phyloP scores from a whole-genome alignment of 2,113 vertebrate genomes.

The Megaceryle maxima region DNA sequence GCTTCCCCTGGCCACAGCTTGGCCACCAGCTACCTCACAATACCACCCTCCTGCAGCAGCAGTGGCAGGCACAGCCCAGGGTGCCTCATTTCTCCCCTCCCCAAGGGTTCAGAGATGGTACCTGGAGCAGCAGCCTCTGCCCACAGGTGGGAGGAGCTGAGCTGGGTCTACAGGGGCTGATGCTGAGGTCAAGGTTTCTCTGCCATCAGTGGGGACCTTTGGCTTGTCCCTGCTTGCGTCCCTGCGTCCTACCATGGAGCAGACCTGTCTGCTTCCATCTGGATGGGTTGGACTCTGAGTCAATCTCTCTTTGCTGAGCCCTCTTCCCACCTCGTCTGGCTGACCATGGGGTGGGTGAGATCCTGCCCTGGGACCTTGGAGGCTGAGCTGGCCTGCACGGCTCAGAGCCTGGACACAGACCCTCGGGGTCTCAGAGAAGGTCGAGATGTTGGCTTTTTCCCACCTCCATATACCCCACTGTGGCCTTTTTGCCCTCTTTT shows the following conservation, averaged over 20 bases:
- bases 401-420: background rate
- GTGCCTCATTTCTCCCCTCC: background rate
- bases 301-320: background rate
- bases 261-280: background rate
- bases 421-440: background rate
- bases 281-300: accelerated
- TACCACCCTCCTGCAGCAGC: background rate
- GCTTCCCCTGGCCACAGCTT: background rate
- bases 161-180: background rate
- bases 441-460: background rate
- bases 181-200: background rate
- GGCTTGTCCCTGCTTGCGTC: accelerated
- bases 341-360: accelerated
- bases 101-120: background rate
- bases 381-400: background rate
- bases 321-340: background rate
- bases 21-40: accelerated
- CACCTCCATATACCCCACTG: background rate
- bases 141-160: accelerated
- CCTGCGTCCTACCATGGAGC: background rate
- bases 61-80: background rate
- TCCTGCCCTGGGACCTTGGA: background rate
- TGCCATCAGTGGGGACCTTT: background rate
- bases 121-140: background rate
- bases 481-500: background rate